phyloP scores from a whole-genome alignment of 2,888 invertebrate genomes.

The Schrankia costaestrigalis region DNA sequence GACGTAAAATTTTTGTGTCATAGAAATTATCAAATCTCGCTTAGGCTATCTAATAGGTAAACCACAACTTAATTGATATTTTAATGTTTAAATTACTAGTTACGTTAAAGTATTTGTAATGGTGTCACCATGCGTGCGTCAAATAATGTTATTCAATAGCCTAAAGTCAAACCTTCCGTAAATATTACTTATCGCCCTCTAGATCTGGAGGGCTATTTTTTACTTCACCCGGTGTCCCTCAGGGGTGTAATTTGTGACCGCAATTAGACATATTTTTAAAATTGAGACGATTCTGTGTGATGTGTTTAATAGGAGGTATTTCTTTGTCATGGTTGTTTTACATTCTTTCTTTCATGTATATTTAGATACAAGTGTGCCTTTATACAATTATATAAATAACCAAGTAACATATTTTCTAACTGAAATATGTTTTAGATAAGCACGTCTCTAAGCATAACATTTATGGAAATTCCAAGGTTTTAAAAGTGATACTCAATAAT shows the following conservation, averaged over 20 bases:
- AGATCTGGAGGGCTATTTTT: constrained; percentile 41
- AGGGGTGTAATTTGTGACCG: constrained; percentile 33
- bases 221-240: constrained; percentile 22
- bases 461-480: constrained; percentile 7
- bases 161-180: constrained; percentile 29
- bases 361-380: neutral
- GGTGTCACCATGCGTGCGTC: constrained; percentile 24
- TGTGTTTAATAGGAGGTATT: constrained; percentile 5
- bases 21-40: no score
- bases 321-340: constrained; percentile 3
- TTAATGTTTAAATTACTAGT: no score
- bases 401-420: neutral
- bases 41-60: no score
- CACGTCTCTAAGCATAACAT: neutral
- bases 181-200: constrained; percentile 39
- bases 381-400: no score
- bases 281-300: constrained; percentile 20
- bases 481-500: constrained; percentile 17
- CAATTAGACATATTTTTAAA: constrained; percentile 30
- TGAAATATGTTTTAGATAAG: neutral
- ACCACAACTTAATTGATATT: no score
- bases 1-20: no score
- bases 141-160: constrained; percentile 29
- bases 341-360: neutral
- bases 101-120: neutral